Evolutionary conservation across 2,797 vertebrate species (phyloP).

Genomic region (Liasis olivaceus): DNA sequence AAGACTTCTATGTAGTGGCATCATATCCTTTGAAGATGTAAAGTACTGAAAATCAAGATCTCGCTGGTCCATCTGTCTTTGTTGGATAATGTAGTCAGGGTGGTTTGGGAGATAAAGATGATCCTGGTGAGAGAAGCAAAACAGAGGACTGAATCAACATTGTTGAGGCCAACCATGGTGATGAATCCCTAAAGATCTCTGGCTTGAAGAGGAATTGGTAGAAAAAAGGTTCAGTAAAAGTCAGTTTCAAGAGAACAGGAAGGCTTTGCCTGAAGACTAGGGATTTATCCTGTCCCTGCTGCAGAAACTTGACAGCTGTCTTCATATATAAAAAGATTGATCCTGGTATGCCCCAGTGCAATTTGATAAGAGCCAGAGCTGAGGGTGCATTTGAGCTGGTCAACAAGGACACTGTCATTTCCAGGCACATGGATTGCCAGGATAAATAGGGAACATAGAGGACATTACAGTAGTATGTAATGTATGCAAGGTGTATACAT

Average conservation of each 20-base stretch:
- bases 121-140: not conserved
- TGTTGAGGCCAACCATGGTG: not conserved
- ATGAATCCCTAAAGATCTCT: not conserved
- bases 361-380: not conserved
- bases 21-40: not conserved
- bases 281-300: not conserved
- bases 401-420: not conserved
- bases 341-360: not conserved
- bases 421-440: not conserved
- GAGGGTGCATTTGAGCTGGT: not conserved
- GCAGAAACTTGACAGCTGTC: not conserved
- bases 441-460: not conserved
- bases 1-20: not conserved
- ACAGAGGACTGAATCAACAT: not conserved
- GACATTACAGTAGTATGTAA: not conserved
- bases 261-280: not conserved
- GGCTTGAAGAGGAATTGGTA: not conserved
- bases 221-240: not conserved
- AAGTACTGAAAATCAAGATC: not conserved
- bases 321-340: not conserved
- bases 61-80: not conserved
- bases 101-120: not conserved
- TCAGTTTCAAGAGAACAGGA: not conserved
- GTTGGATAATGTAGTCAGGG: not conserved
- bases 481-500: not conserved